Base-by-base conservation (phyloP, 2,797 vertebrate genomes). In the Cossypha caffra region DNA sequence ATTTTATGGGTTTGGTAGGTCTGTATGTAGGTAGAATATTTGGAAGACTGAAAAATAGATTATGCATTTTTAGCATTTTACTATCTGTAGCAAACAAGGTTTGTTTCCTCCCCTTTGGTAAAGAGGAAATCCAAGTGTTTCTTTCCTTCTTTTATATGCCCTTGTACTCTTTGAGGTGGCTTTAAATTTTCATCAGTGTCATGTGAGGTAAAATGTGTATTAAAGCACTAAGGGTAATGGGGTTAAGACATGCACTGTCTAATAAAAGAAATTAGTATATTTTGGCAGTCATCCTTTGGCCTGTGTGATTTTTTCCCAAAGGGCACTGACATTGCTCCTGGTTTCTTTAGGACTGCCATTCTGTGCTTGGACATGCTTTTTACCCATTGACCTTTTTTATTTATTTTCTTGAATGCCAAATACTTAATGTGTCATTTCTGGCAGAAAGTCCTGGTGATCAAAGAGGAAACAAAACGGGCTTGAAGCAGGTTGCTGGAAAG, bases 191-290 rank as follows among this genome's bases (percentile, higher is more conserved):
- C 45, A 19, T 68, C 40, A 68, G 59, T 75, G 66, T 83, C 8
- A 4, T 64, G 59, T 0, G 4, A 91, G 69, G 81, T 71, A 80
- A 91, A 91, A 91, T 38, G 25, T 26, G 17, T 77, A 78, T 52
- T 69, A 86, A 88, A 90, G 37, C 48, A 59, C 69, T 76, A 83
- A 92, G 71, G 66, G 71, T 91, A 95, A 73, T 48, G 66, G 40
- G 51, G 59, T 84, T 87, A 90, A 93, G 91, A 59, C 11, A 33
- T 16, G 5, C 35, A 55, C 29, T 88, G 54, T 83, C 79, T 89
- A 88, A 87, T 89, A 85, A 77, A 88, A 43, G 38, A 42, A 95
- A 78, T 75, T 80, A 80, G 35, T 83, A 74, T 78, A 86, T 95
- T 83, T 90, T 88, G 84, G 38, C 78, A 88, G 73, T 58, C 47